These are phyloP conservation scores for Leptosomus discolor DNA, from an alignment of 2,113 vertebrate genomes.

Conservation along the genomic window DNA sequence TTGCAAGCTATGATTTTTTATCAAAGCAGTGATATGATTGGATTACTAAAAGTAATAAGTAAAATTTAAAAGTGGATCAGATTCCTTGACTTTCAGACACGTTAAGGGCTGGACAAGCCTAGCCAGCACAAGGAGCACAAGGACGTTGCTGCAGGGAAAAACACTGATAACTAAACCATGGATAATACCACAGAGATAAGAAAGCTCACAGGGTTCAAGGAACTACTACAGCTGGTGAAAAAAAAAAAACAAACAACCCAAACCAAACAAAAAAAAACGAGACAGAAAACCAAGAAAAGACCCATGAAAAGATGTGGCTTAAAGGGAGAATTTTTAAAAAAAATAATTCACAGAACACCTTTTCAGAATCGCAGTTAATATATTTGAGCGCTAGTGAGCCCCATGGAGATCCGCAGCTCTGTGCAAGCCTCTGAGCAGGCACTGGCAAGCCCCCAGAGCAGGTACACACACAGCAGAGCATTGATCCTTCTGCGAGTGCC, in stretches of 20 bases:
- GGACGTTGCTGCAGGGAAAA: background rate
- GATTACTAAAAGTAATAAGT: background rate
- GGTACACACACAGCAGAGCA: background rate
- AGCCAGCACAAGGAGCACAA: background rate
- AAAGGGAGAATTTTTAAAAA: background rate
- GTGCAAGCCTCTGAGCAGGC: background rate
- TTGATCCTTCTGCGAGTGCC: background rate
- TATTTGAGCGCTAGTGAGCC: background rate
- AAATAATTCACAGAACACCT: background rate
- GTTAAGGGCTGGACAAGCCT: background rate
- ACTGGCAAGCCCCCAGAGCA: background rate
- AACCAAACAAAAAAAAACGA: no score
- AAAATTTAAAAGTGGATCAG: background rate
- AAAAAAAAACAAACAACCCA: no score
- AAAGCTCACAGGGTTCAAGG: background rate
- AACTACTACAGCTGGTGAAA: no score
- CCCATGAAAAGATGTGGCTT: background rate
- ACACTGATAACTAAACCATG: background rate
- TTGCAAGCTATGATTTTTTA: background rate
- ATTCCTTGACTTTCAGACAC: background rate
- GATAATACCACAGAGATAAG: fast-evolving
- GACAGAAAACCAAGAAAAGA: background rate
- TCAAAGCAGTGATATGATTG: background rate
- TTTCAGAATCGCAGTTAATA: background rate
- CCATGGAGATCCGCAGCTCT: background rate